Conservation (phyloP, 1,140 invertebrate species). For the Drosophila sp. region DNA sequence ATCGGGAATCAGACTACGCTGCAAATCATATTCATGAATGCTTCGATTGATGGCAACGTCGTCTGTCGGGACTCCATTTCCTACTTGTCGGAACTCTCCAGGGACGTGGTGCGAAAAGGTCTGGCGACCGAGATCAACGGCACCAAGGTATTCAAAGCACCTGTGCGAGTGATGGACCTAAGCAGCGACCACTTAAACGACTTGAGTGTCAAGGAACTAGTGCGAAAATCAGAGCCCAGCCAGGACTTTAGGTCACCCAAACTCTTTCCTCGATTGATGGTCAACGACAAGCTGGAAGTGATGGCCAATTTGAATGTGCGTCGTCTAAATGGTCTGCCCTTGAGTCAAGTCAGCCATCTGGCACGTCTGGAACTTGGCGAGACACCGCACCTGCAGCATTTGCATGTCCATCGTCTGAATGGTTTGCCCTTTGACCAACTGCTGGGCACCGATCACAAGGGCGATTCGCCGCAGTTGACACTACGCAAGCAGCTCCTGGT, state of each 20-base stretch:
- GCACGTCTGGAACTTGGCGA: not conserved
- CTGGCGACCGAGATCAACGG: slow-evolving; percentile 55
- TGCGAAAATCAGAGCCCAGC: slow-evolving; percentile 30
- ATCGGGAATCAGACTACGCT: slow-evolving; percentile 15
- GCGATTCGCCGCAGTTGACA: slow-evolving; percentile 2
- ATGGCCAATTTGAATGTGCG: slow-evolving; percentile 17
- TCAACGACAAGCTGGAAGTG: slow-evolving; percentile 29
- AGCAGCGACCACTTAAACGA: slow-evolving; percentile 41
- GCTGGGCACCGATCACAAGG: slow-evolving; percentile 14
- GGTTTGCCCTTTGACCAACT: slow-evolving; percentile 44
- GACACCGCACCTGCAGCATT: not conserved
- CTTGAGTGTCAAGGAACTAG: slow-evolving; percentile 35
- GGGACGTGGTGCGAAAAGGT: slow-evolving; percentile 61
- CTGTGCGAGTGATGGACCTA: slow-evolving; percentile 38
- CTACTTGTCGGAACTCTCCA: slow-evolving; percentile 37
- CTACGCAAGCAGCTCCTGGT: slow-evolving; percentile 69
- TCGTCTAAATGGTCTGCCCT: slow-evolving; percentile 45
- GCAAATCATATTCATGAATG: slow-evolving; percentile 67
- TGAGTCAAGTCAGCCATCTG: slow-evolving; percentile 33
- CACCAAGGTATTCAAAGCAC: slow-evolving; percentile 54
- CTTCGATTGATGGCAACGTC: slow-evolving; percentile 50
- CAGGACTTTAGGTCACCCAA: slow-evolving; percentile 41
- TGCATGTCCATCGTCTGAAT: slow-evolving; percentile 40
- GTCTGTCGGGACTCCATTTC: slow-evolving; percentile 51
- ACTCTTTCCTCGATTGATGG: slow-evolving; percentile 39